Conservation (phyloP, 2,888 invertebrate genomes). For the Cheilosia urbana region DNA sequence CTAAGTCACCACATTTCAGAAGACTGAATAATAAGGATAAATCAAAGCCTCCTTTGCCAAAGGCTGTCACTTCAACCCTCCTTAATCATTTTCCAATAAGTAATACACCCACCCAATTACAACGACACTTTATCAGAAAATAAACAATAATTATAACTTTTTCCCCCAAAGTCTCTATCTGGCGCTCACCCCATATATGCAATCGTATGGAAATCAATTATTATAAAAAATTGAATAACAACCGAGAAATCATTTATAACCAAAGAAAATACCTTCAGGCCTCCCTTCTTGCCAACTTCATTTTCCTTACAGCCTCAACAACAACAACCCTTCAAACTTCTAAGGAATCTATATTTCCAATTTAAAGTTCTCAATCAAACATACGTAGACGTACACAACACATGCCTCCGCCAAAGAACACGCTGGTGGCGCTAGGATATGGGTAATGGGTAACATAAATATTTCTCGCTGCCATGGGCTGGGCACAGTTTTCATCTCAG, state of each 20-base stretch:
- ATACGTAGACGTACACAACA: too few species aligned
- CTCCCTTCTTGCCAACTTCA: neutral
- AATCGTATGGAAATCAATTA: constrained; percentile 22
- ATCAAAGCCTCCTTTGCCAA: too few species aligned
- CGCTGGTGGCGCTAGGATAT: neutral
- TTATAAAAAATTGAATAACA: constrained; percentile 23
- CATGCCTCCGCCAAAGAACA: neutral
- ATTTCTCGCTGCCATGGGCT: constrained; percentile 30
- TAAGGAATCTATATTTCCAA: constrained; percentile 39
- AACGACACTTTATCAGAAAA: too few species aligned
- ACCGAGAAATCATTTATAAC: constrained; percentile 18
- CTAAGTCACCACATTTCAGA: too few species aligned
- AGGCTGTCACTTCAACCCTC: too few species aligned
- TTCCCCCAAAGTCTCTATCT: neutral
- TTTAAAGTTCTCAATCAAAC: constrained; percentile 42
- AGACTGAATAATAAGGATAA: too few species aligned
- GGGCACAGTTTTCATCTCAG: constrained; percentile 12
- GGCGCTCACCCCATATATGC: neutral
- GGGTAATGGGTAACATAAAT: neutral
- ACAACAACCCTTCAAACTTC: constrained; percentile 29
- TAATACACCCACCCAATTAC: neutral
- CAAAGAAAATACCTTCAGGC: neutral
- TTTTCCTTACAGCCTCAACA: neutral
- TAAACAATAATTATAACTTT: neutral
- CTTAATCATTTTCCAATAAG: neutral